Conservation (phyloP, 1,140 invertebrate genomes). For the Rhopalosiphum maidis region DNA sequence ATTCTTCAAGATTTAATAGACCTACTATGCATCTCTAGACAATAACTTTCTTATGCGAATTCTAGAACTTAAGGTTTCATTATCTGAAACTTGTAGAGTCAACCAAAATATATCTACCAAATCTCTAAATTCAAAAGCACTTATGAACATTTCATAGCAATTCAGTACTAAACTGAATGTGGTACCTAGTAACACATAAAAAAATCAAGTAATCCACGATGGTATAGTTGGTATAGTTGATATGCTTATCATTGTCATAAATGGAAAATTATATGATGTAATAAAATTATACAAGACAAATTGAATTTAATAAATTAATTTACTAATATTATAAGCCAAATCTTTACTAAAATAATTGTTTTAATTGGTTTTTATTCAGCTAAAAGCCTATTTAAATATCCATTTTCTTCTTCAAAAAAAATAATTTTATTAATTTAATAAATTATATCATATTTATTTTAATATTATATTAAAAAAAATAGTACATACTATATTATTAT, state of each 20-base stretch:
- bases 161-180: too few relatives aligned
- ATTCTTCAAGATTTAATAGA: background rate
- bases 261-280: background rate
- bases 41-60: background rate
- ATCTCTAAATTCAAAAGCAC: background rate
- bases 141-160: background rate
- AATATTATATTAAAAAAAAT: too few relatives aligned
- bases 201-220: background rate
- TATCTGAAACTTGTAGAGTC: background rate
- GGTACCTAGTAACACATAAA: too few relatives aligned
- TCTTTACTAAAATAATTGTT: background rate
- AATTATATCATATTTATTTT: background rate
- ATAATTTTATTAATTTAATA: background rate
- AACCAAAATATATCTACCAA: background rate
- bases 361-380: too few relatives aligned
- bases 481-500: too few relatives aligned
- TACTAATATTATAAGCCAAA: background rate
- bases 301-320: background rate
- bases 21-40: background rate
- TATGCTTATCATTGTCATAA: background rate
- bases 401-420: too few relatives aligned
- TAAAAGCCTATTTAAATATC: too few relatives aligned
- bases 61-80: background rate
- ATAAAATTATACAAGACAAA: background rate
- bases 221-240: too few relatives aligned